Conservation (phyloP, 2,113 vertebrate genomes). For the Tupaia tana region DNA sequence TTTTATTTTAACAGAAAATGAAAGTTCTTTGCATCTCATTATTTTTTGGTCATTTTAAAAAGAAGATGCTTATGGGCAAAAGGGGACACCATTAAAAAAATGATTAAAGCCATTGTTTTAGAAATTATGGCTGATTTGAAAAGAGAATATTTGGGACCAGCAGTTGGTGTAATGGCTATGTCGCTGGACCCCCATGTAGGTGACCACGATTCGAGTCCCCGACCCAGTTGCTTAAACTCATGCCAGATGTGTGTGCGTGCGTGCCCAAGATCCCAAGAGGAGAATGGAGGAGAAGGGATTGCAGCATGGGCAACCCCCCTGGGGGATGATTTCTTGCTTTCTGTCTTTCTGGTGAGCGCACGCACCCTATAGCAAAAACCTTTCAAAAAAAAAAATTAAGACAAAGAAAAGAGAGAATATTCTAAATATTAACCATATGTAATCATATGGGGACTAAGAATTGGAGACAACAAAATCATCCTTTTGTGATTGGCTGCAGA, state of each 20-base stretch:
- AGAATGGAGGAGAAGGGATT: too few relatives aligned
- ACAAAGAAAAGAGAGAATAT: background rate
- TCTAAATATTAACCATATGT: background rate
- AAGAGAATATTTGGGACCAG: background rate
- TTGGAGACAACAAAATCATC: background rate
- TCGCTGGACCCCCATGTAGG: too few relatives aligned
- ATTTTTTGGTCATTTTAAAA: conserved; percentile 45
- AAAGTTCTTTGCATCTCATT: background rate
- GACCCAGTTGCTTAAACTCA: too few relatives aligned
- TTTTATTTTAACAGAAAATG: conserved; percentile 34
- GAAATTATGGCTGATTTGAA: background rate
- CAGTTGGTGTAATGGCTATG: too few relatives aligned
- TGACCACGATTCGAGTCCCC: too few relatives aligned
- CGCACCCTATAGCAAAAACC: too few relatives aligned
- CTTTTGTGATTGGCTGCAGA: background rate
- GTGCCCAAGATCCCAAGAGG: too few relatives aligned
- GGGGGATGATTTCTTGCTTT: too few relatives aligned
- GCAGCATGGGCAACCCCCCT: too few relatives aligned
- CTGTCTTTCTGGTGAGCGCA: too few relatives aligned
- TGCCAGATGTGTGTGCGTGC: too few relatives aligned
- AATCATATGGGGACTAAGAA: background rate
- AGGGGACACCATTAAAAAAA: conserved; percentile 5
- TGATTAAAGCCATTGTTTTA: background rate
- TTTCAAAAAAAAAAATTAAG: too few relatives aligned
- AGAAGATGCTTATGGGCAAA: background rate